Percentiles rank a stretch among this genome's conserved stretches.
Conservation (phyloP, 2,113 vertebrate species). For the Cyanistes caeruleus region DNA sequence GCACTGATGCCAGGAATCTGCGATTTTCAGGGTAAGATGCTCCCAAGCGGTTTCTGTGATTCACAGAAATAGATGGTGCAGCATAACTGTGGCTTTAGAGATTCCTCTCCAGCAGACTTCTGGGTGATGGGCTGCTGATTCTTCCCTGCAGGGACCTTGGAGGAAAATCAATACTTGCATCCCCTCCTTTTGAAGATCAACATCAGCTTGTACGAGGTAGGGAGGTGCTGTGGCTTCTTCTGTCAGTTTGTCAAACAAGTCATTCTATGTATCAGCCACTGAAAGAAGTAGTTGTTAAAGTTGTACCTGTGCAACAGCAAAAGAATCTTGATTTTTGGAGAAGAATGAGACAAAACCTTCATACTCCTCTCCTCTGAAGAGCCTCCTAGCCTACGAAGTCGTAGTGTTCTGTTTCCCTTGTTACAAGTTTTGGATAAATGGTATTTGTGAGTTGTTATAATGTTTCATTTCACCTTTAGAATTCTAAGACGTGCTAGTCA, state of each 20-base stretch:
- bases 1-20: fast-evolving
- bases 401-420: neutral
- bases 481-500: neutral
- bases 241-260: neutral
- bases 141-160: neutral
- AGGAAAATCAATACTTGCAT: neutral
- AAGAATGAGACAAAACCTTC: neutral
- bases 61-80: neutral
- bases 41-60: fast-evolving
- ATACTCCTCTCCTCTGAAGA: neutral
- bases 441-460: neutral
- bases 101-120: neutral
- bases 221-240: neutral
- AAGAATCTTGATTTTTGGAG: neutral
- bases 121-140: neutral
- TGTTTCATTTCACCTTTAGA: neutral
- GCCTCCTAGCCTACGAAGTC: neutral
- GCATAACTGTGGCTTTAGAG: neutral
- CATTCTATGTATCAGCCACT: neutral
- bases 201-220: neutral
- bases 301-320: neutral
- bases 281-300: neutral
- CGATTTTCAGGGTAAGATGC: neutral
- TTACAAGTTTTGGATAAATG: neutral
- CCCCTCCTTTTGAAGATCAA: neutral